phyloP scores from a whole-genome alignment of 2,888 invertebrate species.

The Campoletis raptor region DNA sequence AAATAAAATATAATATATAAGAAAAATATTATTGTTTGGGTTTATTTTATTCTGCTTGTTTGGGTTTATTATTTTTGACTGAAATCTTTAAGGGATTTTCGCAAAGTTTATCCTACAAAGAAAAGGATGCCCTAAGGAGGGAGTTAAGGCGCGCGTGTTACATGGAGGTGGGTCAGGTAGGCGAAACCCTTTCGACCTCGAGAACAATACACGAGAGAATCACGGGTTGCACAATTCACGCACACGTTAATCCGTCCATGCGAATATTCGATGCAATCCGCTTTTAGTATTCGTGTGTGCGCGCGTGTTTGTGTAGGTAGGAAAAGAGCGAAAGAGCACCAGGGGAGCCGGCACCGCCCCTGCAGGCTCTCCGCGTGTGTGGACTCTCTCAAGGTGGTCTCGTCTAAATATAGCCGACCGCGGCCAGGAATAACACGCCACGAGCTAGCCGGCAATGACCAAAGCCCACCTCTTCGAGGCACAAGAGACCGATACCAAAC shows the following conservation, averaged over 20 bases:
- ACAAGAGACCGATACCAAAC: conserved; percentile 35
- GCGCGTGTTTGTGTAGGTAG: conserved; percentile 25
- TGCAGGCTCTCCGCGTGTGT: conserved; percentile 65
- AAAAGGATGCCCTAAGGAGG: background rate
- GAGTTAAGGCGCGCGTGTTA: background rate
- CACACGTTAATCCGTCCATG: conserved; percentile 7
- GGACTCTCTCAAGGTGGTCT: conserved; percentile 83
- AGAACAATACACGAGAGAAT: conserved; percentile 32
- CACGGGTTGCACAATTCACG: conserved; percentile 51
- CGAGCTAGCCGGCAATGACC: conserved; percentile 81
- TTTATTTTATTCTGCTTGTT: background rate
- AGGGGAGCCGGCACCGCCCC: conserved; percentile 64
- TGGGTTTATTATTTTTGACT: background rate
- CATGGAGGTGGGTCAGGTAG: conserved; percentile 27
- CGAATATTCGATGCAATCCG: conserved; percentile 17
- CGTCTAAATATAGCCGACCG: conserved; percentile 83
- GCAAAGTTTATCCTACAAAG: background rate
- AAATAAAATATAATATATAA: no score
- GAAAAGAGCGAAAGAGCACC: conserved; percentile 41
- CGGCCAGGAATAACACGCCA: conserved; percentile 82
- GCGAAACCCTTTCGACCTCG: conserved; percentile 47
- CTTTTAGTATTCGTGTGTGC: background rate
- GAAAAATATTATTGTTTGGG: background rate
- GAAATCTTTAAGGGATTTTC: background rate
- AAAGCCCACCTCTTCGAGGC: conserved; percentile 76